Base-by-base conservation (phyloP, 2,113 vertebrate species). In the Monopterus albus region DNA sequence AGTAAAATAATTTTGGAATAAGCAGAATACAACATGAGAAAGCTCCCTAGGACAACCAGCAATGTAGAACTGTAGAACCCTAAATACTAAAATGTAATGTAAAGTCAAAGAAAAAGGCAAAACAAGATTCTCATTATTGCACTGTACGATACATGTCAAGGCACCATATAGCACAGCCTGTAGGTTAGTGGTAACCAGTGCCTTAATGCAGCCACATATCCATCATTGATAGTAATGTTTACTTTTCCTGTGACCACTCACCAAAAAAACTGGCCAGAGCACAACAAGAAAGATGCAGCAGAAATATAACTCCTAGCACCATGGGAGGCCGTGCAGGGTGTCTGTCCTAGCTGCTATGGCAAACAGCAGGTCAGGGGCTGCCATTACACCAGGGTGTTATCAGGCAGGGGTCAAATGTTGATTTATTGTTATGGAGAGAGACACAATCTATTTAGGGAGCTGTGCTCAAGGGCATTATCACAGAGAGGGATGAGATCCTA, bases 281-380 rank as follows among this genome's bases (percentile, higher is more conserved):
- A 52, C 57, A 80, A 75, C 46, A 72, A 75, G 43, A 23, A 56
- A 71, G 18, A 56, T 55, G 46, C 52, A 50, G 62, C 20, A 11
- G 38, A 65, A 67, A 64, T 77, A 46, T 62, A 61, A 65, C 56
- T 71, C 56, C 23, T 52, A 47, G 76, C 72, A 7, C 47, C 21
- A 6, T 14, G 53, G 59, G 67, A 74, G 66, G 63, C 68, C 15
- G 15, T 66, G 59, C 72, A 62, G 73, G 84, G 65, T 65, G 76
- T 82, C 79, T 49, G 63, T 42, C 29, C 14, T 58, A 23, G 82
- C 81, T 84, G 66, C 86, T 64, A 82, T 81, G 69, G 84, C 46
- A 88, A 87, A 78, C 36, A 56, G 50, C 9, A 42, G 87, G 87
- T 86, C 81, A 87, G 70, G 70, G 53, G 84, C 84, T 88, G 79